Percentiles rank a stretch among this genome's conserved stretches.
phyloP scores from a whole-genome alignment of 2,888 invertebrate genomes.

The Heliconius erato region DNA sequence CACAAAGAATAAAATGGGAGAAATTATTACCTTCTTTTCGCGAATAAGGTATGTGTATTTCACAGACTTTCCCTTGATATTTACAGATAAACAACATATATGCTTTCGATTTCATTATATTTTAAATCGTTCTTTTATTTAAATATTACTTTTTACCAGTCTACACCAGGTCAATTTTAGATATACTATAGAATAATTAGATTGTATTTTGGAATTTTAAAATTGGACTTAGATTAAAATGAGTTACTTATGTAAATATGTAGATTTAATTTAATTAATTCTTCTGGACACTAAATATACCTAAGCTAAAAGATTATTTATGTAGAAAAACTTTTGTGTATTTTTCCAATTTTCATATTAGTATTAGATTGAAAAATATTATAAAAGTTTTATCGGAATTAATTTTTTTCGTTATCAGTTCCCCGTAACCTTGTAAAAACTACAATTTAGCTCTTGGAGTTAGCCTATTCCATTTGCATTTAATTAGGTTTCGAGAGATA shows the following conservation, averaged over 20 bases:
- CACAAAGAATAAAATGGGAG: slow-evolving; percentile 31
- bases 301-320: neutral
- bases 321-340: too few species aligned
- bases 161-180: too few species aligned
- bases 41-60: neutral
- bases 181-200: too few species aligned
- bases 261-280: too few species aligned
- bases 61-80: neutral
- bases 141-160: neutral
- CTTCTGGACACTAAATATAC: too few species aligned
- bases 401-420: too few species aligned
- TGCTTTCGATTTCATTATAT: neutral
- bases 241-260: too few species aligned
- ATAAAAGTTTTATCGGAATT: neutral
- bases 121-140: neutral
- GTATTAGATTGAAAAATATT: neutral
- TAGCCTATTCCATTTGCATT: slow-evolving; percentile 24
- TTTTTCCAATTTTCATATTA: neutral
- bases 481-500: slow-evolving; percentile 25
- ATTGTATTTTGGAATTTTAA: neutral
- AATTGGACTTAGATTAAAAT: neutral
- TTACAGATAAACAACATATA: neutral
- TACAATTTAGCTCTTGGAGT: neutral
- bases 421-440: neutral
- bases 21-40: slow-evolving; percentile 19